Conservation (phyloP, 2,888 invertebrate genomes). For the Vesta saturnalis region DNA sequence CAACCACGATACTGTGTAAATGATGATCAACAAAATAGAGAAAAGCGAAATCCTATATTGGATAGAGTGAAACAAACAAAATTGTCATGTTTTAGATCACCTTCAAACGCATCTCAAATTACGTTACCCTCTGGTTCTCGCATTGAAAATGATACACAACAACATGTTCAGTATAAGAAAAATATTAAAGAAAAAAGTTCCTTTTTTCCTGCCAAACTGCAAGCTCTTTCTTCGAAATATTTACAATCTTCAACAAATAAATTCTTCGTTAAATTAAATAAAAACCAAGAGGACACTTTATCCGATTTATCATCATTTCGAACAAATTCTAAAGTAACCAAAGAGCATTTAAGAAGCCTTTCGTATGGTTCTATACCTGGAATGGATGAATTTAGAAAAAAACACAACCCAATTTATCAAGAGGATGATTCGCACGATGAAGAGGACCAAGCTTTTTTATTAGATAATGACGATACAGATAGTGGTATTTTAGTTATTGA, state of each 20-base stretch:
- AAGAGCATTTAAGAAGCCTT: slow-evolving; percentile 72
- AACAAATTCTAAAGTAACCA: slow-evolving; percentile 58
- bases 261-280: slow-evolving; percentile 75
- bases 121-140: slow-evolving; percentile 52
- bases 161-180: background rate
- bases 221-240: slow-evolving; percentile 79
- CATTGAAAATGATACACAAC: background rate
- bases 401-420: slow-evolving; percentile 70
- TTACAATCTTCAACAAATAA: slow-evolving; percentile 75
- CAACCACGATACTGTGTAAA: slow-evolving; percentile 62
- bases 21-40: no score
- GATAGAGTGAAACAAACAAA: slow-evolving; percentile 77
- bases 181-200: slow-evolving; percentile 42
- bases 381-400: slow-evolving; percentile 73
- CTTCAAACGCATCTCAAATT: slow-evolving; percentile 65
- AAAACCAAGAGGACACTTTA: slow-evolving; percentile 60
- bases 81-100: slow-evolving; percentile 73
- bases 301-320: slow-evolving; percentile 45
- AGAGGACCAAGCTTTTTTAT: slow-evolving; percentile 65
- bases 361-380: slow-evolving; percentile 80
- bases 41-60: slow-evolving; percentile 75
- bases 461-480: slow-evolving; percentile 77
- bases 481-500: slow-evolving; percentile 80
- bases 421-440: slow-evolving; percentile 67
- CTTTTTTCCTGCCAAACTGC: slow-evolving; percentile 75